Base-by-base conservation (phyloP, 2,113 vertebrate species). In the Scatophagus argus region DNA sequence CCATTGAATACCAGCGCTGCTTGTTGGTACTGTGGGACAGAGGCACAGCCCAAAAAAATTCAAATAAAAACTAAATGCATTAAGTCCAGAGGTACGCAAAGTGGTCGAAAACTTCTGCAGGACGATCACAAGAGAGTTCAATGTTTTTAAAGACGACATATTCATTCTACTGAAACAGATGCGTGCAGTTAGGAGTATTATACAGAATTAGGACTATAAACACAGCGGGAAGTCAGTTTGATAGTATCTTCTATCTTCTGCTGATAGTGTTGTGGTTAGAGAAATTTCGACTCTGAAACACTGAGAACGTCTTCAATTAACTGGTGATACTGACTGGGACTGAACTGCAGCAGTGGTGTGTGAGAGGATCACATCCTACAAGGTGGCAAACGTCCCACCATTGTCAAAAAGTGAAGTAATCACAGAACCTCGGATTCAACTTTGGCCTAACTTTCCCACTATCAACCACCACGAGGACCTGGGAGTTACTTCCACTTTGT, bases 151-250 rank as follows among this genome's bases (percentile, higher is more conserved):
- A 49, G 21, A 64, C 52, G 46, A 29, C 52, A 65, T 69, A 31
- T 46, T 79, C 47, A 75, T 79, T 82, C 43, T 36, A 82, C 23
- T 79, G n/a, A 75, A 79, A 68, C 5, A 71, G 43, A 59, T 63
- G 65, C 59, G 67, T 88, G 87, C 81, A 83, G 55, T 52, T 74
- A 29, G 10, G 51, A 59, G 6, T 71, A 71, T 71, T 60, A 78
- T 64, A 83, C 77, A 83, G 47, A 39, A 17, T 39, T 29, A 63
- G 68, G 36, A 56, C 62, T 51, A 81, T 62, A 56, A 81, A 76
- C 39, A 82, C 46, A 74, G 59, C 11, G 65, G 69, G 61, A 54
- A 77, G 43, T 82, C 71, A 47, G 74, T 72, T 29, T 62, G 54
- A 61, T 38, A 56, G 69, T 27, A 62, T 54, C 29, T 66, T 76